Evolutionary conservation across 1,140 invertebrate species (phyloP).

Genomic region (Heliconius nattereri): DNA sequence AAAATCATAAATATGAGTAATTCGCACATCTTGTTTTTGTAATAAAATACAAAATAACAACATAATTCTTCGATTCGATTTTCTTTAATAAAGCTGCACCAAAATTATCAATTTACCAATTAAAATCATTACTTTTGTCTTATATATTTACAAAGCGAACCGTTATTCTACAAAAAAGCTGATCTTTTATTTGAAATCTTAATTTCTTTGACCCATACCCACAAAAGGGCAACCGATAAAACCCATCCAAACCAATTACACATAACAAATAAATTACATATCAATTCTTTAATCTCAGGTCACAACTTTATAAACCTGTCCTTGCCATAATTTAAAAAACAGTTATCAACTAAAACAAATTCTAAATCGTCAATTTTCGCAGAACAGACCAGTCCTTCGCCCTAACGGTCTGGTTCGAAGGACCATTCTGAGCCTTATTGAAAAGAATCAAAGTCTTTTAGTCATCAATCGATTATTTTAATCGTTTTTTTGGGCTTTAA

Average conservation of each 20-base stretch:
- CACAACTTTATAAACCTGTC: slow-evolving; percentile 34
- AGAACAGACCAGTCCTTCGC: slow-evolving; percentile 44
- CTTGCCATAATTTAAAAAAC: slow-evolving; percentile 39
- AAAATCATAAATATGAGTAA: no score
- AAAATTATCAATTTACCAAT: background rate
- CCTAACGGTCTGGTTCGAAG: slow-evolving; percentile 53
- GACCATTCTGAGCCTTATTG: slow-evolving; percentile 21
- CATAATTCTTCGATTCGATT: no score
- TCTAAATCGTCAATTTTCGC: slow-evolving; percentile 64
- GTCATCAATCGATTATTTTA: slow-evolving; percentile 44
- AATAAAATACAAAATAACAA: no score
- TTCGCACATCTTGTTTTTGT: no score
- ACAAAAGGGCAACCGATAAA: background rate
- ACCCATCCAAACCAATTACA: slow-evolving; percentile 25
- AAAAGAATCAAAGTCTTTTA: background rate
- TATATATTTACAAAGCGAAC: no score
- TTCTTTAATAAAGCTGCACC: background rate
- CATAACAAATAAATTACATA: slow-evolving; percentile 32
- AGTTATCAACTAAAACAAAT: slow-evolving; percentile 54
- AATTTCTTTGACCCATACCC: slow-evolving; percentile 1
- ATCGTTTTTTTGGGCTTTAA: slow-evolving; percentile 65
- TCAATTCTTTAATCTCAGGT: slow-evolving; percentile 32
- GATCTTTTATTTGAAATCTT: background rate
- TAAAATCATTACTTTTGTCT: background rate
- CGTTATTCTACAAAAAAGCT: background rate